phyloP scores from a whole-genome alignment of 2,888 invertebrate genomes.

The Camptogramma bilineatum region DNA sequence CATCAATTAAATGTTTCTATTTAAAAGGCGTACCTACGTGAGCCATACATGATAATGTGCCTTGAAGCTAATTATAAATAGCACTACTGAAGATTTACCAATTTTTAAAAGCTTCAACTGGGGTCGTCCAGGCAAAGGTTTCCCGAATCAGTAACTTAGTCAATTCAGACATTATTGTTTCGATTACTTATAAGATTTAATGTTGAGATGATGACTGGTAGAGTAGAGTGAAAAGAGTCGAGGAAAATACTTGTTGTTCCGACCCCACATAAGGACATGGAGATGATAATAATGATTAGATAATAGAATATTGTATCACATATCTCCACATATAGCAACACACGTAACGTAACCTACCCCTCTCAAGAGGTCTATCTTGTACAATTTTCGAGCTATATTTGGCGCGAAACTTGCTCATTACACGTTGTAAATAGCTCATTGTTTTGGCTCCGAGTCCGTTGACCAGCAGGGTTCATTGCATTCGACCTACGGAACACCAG shows the following conservation, averaged over 20 bases:
- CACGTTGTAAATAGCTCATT: slow-evolving; percentile 34
- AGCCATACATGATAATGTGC: slow-evolving; percentile 21
- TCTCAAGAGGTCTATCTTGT: background rate
- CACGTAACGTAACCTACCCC: background rate
- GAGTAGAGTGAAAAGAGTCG: no score
- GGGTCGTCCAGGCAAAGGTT: no score
- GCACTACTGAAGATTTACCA: slow-evolving; percentile 17
- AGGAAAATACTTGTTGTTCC: no score
- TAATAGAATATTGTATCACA: no score
- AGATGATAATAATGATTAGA: no score
- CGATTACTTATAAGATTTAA: no score
- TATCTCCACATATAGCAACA: background rate
- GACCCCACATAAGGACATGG: no score
- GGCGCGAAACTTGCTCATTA: slow-evolving; percentile 25
- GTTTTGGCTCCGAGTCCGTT: slow-evolving; percentile 41
- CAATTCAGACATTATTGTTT: no score
- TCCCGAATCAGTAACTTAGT: no score
- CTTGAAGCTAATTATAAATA: slow-evolving; percentile 19
- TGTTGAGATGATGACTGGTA: no score
- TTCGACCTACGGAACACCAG: slow-evolving; percentile 53
- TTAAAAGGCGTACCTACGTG: slow-evolving; percentile 31
- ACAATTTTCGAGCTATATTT: slow-evolving; percentile 11
- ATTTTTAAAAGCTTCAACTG: background rate
- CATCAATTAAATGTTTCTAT: slow-evolving; percentile 34
- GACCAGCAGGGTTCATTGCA: slow-evolving; percentile 47